Conservation (phyloP, 2,888 invertebrate genomes). For the Acanthosepion lycidas region DNA sequence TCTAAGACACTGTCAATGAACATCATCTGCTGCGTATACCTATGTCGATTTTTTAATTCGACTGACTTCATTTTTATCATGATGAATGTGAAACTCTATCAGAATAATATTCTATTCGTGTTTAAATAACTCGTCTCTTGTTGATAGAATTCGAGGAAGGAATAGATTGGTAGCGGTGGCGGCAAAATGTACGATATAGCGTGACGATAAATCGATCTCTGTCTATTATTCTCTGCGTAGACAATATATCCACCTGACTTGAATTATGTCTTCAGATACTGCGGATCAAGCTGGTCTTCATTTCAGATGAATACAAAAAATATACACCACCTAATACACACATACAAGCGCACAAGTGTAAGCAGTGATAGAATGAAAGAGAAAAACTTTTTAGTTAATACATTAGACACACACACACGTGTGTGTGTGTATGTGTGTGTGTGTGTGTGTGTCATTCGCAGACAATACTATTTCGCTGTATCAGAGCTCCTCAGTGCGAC, state of each 20-base stretch:
- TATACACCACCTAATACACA: background rate
- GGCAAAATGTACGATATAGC: background rate
- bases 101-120: background rate
- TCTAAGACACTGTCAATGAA: no score
- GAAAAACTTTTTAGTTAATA: no score
- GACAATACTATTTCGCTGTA: no score
- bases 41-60: background rate
- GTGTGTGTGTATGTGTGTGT: no score
- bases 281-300: background rate
- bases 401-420: no score
- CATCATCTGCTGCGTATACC: background rate
- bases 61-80: background rate
- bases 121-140: background rate
- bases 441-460: no score
- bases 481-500: no score
- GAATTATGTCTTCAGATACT: background rate
- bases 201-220: background rate
- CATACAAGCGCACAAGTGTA: background rate
- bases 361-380: no score
- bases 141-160: background rate
- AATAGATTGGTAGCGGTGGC: background rate
- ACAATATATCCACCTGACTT: background rate
- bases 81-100: background rate
- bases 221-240: background rate
- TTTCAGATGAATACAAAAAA: background rate